Evolutionary conservation across 2,113 vertebrate genomes (phyloP).

Genomic region (Amphiprion ocellaris): DNA sequence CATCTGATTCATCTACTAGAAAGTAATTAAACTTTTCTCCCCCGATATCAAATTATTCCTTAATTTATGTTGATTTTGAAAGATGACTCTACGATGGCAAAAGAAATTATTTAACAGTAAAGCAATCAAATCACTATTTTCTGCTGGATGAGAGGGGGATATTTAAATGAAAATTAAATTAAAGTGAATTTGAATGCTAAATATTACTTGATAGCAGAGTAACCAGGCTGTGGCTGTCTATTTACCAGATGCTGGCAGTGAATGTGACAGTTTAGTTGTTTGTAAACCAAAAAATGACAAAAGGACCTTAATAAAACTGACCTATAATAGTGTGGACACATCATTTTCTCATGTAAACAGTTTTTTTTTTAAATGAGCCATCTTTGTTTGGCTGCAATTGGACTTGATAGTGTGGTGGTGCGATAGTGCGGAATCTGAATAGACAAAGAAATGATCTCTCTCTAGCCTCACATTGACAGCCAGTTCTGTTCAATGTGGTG

Average conservation of each 20-base stretch:
- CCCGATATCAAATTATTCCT: background rate
- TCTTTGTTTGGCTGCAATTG: background rate
- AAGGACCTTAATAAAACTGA: background rate
- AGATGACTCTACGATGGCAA: background rate
- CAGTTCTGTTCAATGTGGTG: conserved; percentile 34
- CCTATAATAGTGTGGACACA: background rate
- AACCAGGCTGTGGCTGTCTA: conserved; percentile 2
- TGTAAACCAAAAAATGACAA: background rate
- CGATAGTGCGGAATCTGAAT: too few relatives aligned
- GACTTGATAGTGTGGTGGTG: background rate
- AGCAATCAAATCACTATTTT: background rate
- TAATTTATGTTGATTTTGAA: background rate
- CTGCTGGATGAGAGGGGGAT: too few relatives aligned
- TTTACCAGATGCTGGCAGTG: conserved; percentile 31
- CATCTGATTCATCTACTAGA: background rate
- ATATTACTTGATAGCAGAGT: conserved; percentile 4
- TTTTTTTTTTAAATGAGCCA: conserved; percentile 6
- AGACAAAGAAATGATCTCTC: conserved; percentile 24
- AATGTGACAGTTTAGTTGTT: conserved; percentile 8
- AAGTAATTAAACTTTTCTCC: background rate
- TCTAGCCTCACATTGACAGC: background rate
- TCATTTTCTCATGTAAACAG: conserved; percentile 8
- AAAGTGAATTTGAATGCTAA: background rate
- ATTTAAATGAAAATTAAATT: background rate
- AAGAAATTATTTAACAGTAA: background rate